A percentile compares a stretch with the other conserved stretches of the same genome.
Conservation (phyloP, 2,888 invertebrate species). For the Quadroppia sp. region DNA sequence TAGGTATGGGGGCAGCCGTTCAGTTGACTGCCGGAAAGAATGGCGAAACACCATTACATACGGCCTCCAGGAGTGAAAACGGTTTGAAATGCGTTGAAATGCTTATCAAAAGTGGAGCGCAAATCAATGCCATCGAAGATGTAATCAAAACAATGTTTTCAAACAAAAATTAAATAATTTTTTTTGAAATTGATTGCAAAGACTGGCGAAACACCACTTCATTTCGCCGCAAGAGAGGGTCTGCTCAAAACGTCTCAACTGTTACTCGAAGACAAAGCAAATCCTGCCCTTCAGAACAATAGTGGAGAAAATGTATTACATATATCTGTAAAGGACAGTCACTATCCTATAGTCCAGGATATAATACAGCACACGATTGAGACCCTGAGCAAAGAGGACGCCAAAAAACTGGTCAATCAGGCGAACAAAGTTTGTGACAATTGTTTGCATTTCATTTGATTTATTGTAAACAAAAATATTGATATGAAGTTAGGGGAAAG, state of each 20-base stretch:
- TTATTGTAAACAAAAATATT: neutral
- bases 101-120: constrained; percentile 95
- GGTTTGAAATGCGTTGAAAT: constrained; percentile 91
- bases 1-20: constrained; percentile 96
- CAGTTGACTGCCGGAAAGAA: constrained; percentile 72
- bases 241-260: constrained; percentile 79
- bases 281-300: constrained; percentile 85
- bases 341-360: constrained; percentile 76
- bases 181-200: constrained; percentile 44
- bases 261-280: constrained; percentile 87
- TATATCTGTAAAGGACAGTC: constrained; percentile 71
- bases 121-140: constrained; percentile 89
- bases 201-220: constrained; percentile 92
- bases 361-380: constrained; percentile 66
- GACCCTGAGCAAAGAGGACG: constrained; percentile 61
- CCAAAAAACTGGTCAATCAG: constrained; percentile 78
- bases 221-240: constrained; percentile 89
- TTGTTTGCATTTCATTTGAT: neutral
- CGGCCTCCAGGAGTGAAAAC: constrained; percentile 88
- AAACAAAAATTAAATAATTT: neutral
- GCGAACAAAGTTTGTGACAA: constrained; percentile 62
- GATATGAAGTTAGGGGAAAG: constrained; percentile 72
- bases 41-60: constrained; percentile 92
- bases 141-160: constrained; percentile 52
- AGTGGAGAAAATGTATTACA: constrained; percentile 94